Conservation (phyloP, 2,888 invertebrate genomes). For the Ophion costatus region DNA sequence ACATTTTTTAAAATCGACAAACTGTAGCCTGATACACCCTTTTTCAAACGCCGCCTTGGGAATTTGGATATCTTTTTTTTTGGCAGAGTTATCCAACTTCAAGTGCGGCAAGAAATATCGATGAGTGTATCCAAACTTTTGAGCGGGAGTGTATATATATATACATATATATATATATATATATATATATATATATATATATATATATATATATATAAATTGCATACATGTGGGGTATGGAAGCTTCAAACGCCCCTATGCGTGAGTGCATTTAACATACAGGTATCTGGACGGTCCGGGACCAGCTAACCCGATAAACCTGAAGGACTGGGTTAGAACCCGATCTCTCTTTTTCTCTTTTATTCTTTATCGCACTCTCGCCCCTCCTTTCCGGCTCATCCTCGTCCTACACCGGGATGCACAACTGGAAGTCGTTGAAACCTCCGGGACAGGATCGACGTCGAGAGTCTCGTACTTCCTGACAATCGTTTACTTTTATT, state of each 20-base stretch:
- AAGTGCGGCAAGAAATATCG: too few species aligned
- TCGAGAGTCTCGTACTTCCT: conserved; percentile 36
- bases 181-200: background rate
- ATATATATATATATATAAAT: conserved; percentile 24
- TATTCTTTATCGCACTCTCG: conserved; percentile 15
- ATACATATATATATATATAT: background rate
- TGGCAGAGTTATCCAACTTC: too few species aligned
- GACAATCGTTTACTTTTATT: background rate
- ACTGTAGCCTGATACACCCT: too few species aligned
- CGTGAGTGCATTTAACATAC: conserved; percentile 66
- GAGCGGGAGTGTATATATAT: too few species aligned
- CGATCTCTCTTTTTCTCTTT: conserved; percentile 38
- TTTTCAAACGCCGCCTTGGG: too few species aligned
- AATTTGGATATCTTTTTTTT: too few species aligned
- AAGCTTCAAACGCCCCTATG: conserved; percentile 60
- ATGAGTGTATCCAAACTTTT: too few species aligned
- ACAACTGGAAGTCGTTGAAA: conserved; percentile 41
- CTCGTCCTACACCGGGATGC: conserved; percentile 26
- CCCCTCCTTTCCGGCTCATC: conserved; percentile 51
- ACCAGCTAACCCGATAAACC: conserved; percentile 66
- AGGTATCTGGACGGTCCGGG: conserved; percentile 64
- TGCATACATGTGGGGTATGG: conserved; percentile 54
- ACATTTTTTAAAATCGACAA: too few species aligned
- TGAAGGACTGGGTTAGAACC: conserved; percentile 65
- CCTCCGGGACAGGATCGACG: conserved; percentile 8